Evolutionary conservation across 37 sponge, comb jelly and placozoan species (phyloP).

Genomic region (Ianthella basta): DNA sequence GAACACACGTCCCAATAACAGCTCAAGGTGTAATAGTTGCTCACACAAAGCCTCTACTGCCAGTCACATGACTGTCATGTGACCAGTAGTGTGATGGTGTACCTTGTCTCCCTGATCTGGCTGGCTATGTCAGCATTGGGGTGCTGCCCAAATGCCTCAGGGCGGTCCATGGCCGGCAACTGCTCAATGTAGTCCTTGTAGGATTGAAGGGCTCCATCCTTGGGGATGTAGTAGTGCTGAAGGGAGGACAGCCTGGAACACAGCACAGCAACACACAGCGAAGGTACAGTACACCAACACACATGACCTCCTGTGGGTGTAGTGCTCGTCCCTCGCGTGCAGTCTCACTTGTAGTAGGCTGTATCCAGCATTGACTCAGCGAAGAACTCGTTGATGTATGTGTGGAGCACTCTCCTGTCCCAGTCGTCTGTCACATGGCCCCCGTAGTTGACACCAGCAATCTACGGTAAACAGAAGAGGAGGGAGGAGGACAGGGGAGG

Average conservation of each 20-base stretch:
- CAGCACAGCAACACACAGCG: neutral
- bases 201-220: constrained; percentile 87
- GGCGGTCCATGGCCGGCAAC: constrained; percentile 92
- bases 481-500: neutral
- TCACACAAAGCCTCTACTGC: too few species aligned
- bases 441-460: constrained; percentile 99
- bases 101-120: constrained; percentile 99
- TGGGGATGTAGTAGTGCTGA: constrained; percentile 95
- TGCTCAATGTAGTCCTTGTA: constrained; percentile 93
- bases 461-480: constrained; percentile 35
- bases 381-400: constrained; percentile 97
- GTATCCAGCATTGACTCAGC: constrained; percentile 75
- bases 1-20: too few species aligned
- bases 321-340: neutral
- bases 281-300: neutral
- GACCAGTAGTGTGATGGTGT: neutral
- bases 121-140: constrained; percentile 99
- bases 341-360: constrained; percentile 88
- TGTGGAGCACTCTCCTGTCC: constrained; percentile 93
- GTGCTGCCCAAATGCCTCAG: constrained; percentile 99
- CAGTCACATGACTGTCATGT: too few species aligned
- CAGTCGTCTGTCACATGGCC: constrained; percentile 99
- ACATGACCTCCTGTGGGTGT: neutral
- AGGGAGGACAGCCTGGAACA: constrained; percentile 77
- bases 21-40: too few species aligned